A percentile compares a stretch with the other conserved stretches of the same genome.
These are phyloP conservation scores for Myotis myotis DNA, from an alignment of 2,797 vertebrate species.

Conservation along the genomic window DNA sequence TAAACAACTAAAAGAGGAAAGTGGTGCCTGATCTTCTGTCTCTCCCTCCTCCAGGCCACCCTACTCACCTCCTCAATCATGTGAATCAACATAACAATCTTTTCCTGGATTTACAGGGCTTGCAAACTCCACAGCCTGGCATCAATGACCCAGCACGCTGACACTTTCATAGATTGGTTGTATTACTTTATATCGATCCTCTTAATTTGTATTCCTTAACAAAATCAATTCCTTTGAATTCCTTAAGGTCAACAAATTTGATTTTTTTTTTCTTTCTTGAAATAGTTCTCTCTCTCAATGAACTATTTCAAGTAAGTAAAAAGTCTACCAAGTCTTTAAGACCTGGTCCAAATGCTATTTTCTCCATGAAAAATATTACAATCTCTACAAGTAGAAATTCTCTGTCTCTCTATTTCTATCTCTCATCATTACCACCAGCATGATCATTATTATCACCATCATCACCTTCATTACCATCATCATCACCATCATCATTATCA, in stretches of 20 bases:
- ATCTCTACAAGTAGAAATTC: neutral
- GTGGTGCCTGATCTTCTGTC: neutral
- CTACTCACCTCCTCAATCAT: neutral
- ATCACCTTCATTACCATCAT: neutral
- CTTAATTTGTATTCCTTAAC: neutral
- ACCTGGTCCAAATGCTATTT: neutral
- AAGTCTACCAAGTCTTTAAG: neutral
- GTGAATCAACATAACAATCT: neutral
- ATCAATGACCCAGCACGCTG: neutral
- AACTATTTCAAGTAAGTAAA: neutral
- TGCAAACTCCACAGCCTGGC: neutral
- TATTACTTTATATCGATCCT: neutral
- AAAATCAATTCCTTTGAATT: neutral
- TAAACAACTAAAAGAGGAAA: neutral
- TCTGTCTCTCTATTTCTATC: neutral
- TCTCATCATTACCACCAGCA: neutral
- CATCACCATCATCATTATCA: neutral
- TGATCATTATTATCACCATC: neutral
- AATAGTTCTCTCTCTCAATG: neutral
- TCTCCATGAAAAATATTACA: neutral
- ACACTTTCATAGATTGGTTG: neutral
- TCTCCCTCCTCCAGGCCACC: neutral
- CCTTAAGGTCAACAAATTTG: neutral
- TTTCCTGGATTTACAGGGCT: neutral
- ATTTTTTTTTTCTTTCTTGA: neutral